Percentiles rank a stretch among this genome's conserved stretches.
Conservation (phyloP, 2,113 vertebrate species). For the Sinocyclocheilus anshuiensis region DNA sequence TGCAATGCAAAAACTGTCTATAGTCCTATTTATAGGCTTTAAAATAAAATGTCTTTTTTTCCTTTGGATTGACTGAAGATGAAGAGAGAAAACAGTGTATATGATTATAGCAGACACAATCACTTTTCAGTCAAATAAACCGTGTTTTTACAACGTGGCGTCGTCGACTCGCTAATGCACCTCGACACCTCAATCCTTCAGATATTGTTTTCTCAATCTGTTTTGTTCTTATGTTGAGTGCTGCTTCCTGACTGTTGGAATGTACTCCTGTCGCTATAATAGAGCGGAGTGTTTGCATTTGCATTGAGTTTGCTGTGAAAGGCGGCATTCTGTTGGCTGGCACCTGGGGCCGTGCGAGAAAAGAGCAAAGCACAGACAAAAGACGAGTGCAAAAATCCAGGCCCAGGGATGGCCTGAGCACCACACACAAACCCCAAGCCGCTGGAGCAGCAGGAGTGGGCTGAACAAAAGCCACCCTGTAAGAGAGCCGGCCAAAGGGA, state of each 20-base stretch:
- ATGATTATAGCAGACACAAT: background rate
- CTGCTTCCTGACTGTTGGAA: conserved; percentile 67
- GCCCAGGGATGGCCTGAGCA: conserved; percentile 62
- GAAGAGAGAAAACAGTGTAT: background rate
- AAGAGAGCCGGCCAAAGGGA: conserved; percentile 55
- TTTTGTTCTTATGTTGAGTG: conserved; percentile 64
- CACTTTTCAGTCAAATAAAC: conserved; percentile 7
- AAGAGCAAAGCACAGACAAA: conserved; percentile 75
- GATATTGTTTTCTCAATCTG: conserved; percentile 36
- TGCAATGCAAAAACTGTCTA: background rate
- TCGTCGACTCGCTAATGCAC: background rate
- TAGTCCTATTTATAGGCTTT: too few species aligned
- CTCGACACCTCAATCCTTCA: background rate
- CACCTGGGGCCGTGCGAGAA: conserved; percentile 70
- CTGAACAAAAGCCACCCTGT: conserved; percentile 70
- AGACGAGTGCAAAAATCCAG: conserved; percentile 71
- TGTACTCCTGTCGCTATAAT: conserved; percentile 69
- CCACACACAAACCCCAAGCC: conserved; percentile 75
- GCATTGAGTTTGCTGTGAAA: conserved; percentile 69
- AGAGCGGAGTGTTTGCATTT: conserved; percentile 72
- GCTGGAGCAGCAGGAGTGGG: conserved; percentile 73
- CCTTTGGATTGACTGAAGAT: background rate
- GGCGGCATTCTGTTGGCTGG: conserved; percentile 68
- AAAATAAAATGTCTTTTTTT: background rate
- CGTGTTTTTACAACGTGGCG: background rate